Evolutionary conservation across 2,797 vertebrate genomes (phyloP).

Genomic region (Arctocebus calabarensis): DNA sequence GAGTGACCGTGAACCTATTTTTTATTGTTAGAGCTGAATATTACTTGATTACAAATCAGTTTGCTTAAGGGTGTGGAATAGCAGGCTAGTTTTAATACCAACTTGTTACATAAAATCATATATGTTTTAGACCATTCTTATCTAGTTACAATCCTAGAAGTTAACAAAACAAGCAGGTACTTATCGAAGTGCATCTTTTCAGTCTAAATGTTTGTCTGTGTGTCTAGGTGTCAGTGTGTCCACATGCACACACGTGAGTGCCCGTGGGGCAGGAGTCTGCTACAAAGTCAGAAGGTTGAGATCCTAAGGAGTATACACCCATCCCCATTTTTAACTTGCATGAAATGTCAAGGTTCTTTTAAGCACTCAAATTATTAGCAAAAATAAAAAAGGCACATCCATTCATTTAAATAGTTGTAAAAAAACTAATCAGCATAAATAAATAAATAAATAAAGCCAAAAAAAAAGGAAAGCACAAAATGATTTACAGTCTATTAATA

Average conservation of each 20-base stretch:
- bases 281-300: slow-evolving; percentile 80
- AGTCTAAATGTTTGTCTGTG: slow-evolving; percentile 83
- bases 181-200: slow-evolving; percentile 89
- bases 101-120: slow-evolving; percentile 83
- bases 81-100: slow-evolving; percentile 88
- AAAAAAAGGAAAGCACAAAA: slow-evolving; percentile 86
- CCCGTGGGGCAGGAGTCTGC: slow-evolving; percentile 77
- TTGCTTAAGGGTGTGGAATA: slow-evolving; percentile 86
- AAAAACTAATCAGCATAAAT: slow-evolving; percentile 69
- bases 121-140: slow-evolving; percentile 87
- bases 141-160: slow-evolving; percentile 86
- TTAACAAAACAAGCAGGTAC: slow-evolving; percentile 86
- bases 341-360: slow-evolving; percentile 73
- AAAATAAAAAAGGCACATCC: slow-evolving; percentile 75
- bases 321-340: slow-evolving; percentile 75
- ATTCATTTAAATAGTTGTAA: slow-evolving; percentile 80
- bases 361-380: slow-evolving; percentile 63
- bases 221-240: slow-evolving; percentile 67
- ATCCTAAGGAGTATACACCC: slow-evolving; percentile 77
- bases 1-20: slow-evolving; percentile 87
- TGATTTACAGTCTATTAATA: slow-evolving; percentile 78
- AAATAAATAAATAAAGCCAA: slow-evolving; percentile 76
- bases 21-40: slow-evolving; percentile 89
- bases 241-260: neutral
- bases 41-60: slow-evolving; percentile 89